Conservation (phyloP, 2,888 invertebrate genomes). For the Adelphocoris suturalis region DNA sequence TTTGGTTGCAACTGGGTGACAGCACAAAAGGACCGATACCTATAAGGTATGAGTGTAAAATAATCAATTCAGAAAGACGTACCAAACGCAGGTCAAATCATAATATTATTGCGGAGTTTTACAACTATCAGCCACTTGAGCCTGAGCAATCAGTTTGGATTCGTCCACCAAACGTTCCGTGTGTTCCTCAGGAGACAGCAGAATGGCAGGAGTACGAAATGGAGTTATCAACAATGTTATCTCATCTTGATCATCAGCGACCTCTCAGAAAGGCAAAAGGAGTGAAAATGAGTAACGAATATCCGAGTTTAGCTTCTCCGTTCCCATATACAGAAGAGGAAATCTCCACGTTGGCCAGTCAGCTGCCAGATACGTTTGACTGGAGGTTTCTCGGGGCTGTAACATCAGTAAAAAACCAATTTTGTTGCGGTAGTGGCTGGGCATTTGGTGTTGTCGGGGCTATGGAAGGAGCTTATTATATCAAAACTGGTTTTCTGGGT, state of each 20-base stretch:
- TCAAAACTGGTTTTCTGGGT: conserved; percentile 87
- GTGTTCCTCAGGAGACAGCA: not conserved
- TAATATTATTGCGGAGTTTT: not conserved
- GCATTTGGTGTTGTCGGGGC: conserved; percentile 98
- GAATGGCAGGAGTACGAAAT: not conserved
- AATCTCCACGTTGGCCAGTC: not conserved
- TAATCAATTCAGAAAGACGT: too few species aligned
- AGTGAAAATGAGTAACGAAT: not conserved
- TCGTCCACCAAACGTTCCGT: not conserved
- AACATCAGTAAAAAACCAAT: conserved; percentile 92
- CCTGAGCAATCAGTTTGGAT: not conserved
- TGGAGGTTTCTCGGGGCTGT: conserved; percentile 91
- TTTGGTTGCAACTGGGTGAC: not conserved
- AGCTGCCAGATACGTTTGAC: conserved; percentile 88
- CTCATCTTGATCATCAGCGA: not conserved
- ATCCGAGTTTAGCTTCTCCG: conserved; percentile 82
- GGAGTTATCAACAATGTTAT: not conserved
- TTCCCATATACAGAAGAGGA: conserved; percentile 86
- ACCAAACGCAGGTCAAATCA: not conserved
- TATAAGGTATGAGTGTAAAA: not conserved
- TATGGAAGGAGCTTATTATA: conserved; percentile 94
- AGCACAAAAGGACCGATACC: not conserved
- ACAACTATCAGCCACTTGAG: not conserved
- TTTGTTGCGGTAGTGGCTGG: conserved; percentile 93
- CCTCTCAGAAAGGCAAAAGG: not conserved